Percentiles rank a stretch among this genome's conserved stretches.
Conservation (phyloP, 2,888 invertebrate species). For the Pseudoips prasinana region DNA sequence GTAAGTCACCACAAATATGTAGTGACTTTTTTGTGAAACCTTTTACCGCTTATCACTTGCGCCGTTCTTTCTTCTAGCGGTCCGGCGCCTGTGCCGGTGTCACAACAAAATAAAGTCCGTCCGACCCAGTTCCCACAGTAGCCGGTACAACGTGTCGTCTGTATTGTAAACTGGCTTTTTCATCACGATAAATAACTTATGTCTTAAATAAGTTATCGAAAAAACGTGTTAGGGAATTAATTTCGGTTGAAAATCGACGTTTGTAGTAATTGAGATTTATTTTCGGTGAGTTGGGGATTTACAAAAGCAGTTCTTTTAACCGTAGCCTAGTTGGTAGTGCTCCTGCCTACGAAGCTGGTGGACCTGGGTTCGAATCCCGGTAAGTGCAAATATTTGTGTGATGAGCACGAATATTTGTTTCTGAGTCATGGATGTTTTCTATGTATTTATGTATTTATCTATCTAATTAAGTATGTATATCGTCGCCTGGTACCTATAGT, state of each 20-base stretch:
- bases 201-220: slow-evolving; percentile 34
- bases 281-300: slow-evolving; percentile 14
- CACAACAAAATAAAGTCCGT: slow-evolving; percentile 61
- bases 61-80: slow-evolving; percentile 39
- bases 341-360: no score
- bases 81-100: slow-evolving; percentile 64
- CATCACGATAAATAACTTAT: slow-evolving; percentile 34
- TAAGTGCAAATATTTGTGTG: no score
- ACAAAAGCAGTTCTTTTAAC: no score
- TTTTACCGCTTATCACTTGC: slow-evolving; percentile 34
- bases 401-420: no score
- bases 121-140: slow-evolving; percentile 73
- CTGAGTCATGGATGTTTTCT: no score
- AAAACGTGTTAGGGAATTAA: slow-evolving; percentile 27
- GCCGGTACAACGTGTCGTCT: slow-evolving; percentile 42
- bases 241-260: slow-evolving; percentile 20
- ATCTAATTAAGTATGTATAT: no score
- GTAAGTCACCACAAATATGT: no score
- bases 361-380: no score
- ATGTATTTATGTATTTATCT: no score
- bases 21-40: no score
- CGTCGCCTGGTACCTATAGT: no score
- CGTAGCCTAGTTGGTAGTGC: no score
- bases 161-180: slow-evolving; percentile 41
- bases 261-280: slow-evolving; percentile 29